Percentiles rank a stretch among this genome's conserved stretches.
phyloP scores from a whole-genome alignment of 1,140 invertebrate genomes.

The Choristoneura fumiferana region DNA sequence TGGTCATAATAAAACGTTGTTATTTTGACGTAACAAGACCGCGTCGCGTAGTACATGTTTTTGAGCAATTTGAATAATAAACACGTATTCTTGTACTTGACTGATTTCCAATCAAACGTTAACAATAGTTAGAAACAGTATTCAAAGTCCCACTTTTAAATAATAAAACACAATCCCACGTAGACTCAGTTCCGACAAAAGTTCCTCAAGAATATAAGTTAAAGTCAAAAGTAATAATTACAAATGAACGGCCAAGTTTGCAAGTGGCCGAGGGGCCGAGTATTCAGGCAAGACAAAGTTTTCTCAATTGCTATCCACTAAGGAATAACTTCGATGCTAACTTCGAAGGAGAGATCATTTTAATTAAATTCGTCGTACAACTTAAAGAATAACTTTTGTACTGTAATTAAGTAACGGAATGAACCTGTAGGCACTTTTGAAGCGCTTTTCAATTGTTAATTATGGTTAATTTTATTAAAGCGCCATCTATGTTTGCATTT shows the following conservation, averaged over 20 bases:
- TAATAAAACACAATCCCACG: background rate
- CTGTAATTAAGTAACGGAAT: constrained; percentile 12
- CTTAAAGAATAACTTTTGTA: constrained; percentile 13
- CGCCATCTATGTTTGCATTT: background rate
- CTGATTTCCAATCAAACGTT: too few species aligned
- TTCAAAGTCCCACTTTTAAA: too few species aligned
- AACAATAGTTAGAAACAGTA: too few species aligned
- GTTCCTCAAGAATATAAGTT: background rate
- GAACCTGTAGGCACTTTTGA: constrained; percentile 1
- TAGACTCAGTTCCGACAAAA: background rate
- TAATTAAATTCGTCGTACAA: constrained; percentile 48
- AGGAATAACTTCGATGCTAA: constrained; percentile 41
- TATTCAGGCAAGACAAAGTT: constrained; percentile 28
- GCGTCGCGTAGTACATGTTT: too few species aligned
- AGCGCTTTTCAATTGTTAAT: background rate
- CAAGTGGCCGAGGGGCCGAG: constrained; percentile 4
- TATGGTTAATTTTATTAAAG: background rate
- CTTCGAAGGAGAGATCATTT: constrained; percentile 38
- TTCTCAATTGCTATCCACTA: constrained; percentile 38
- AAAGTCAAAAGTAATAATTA: constrained; percentile 18
- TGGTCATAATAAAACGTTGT: too few species aligned
- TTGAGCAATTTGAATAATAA: too few species aligned
- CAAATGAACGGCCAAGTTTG: constrained; percentile 3
- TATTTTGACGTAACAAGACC: too few species aligned
- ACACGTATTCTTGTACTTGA: too few species aligned